Evolutionary conservation across 1,140 invertebrate genomes (phyloP).

Genomic region (Macrobrachium rosenbergii): DNA sequence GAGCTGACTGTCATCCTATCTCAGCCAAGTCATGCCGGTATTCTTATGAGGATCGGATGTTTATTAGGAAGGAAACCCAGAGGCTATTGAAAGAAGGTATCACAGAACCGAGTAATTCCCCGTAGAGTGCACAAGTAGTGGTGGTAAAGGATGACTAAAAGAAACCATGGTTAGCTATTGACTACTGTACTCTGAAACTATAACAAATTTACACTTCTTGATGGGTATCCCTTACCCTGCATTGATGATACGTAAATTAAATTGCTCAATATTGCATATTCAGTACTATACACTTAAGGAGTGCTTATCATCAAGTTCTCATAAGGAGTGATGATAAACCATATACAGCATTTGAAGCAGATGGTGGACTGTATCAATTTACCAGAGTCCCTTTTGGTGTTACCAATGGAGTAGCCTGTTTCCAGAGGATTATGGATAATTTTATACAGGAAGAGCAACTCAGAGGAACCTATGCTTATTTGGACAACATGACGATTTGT

Average conservation of each 20-base stretch:
- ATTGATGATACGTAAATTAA: slow-evolving; percentile 50
- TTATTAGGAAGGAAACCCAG: no score
- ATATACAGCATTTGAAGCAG: slow-evolving; percentile 64
- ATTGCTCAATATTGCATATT: slow-evolving; percentile 49
- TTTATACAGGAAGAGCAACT: no score
- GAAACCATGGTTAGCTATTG: slow-evolving; percentile 24
- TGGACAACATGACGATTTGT: no score
- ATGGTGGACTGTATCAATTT: slow-evolving; percentile 52
- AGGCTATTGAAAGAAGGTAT: slow-evolving; percentile 33
- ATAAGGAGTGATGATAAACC: slow-evolving; percentile 63
- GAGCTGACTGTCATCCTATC: slow-evolving; percentile 33
- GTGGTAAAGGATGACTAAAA: slow-evolving; percentile 23
- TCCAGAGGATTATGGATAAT: no score
- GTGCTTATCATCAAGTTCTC: no score
- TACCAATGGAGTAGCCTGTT: no score
- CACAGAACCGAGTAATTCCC: slow-evolving; percentile 34
- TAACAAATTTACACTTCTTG: slow-evolving; percentile 53
- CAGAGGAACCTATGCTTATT: no score
- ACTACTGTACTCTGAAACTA: slow-evolving; percentile 40
- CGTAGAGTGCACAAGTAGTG: slow-evolving; percentile 39
- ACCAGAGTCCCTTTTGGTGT: slow-evolving; percentile 67
- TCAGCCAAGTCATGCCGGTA: slow-evolving; percentile 2
- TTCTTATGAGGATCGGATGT: no score
- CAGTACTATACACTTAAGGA: slow-evolving; percentile 67
- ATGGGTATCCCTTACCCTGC: slow-evolving; percentile 41